Base-by-base conservation (phyloP, 2,113 vertebrate species). In the Antennarius striatus region DNA sequence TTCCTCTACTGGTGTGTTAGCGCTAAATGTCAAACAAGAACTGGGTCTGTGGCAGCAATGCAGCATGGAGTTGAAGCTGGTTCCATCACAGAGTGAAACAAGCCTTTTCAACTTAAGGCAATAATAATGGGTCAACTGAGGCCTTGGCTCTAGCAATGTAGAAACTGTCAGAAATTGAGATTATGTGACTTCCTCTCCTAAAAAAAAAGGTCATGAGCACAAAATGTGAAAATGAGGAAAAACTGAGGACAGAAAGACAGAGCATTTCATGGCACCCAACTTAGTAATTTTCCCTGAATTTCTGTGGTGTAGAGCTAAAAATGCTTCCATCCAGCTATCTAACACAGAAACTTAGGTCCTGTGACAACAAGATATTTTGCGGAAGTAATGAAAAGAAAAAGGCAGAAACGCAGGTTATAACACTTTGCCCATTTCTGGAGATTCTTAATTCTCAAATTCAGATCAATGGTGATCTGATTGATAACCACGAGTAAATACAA, bases 401-500 rank as follows among this genome's bases (percentile, higher is more conserved):
- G 14, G 16, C 1, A 52, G 54, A 59, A 36, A 58, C 46, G 3
- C 59, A 50, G 42, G 62, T 46, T 49, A 61, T 42, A 70, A 46
- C 1, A 3, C 36, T 55, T 76, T 77, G 80, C 74, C 64, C 10
- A 70, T 79, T 66, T 74, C 56, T 29, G 55, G 39, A 63, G 60
- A 43, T 43, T 17, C 16, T 72, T 86, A 22, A 22, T 46, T 73
- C 71, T 45, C 22, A 22, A 1, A 63, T 63, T 71, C 54, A 55
- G n/a, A 4, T n/a, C n/a, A n/a, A n/a, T n/a, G n/a, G 14, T 47
- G 47, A 57, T 63, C 32, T 6, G 14, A 63, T 56, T 50, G 66
- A 49, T 10, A 64, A 79, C 75, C 75, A 70, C 77, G 67, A 77
- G 64, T 56, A 63, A 74, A 76, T 32, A 65, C 63, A 64, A 43